Evolutionary conservation across 2,113 vertebrate genomes (phyloP).

Genomic region (Neopipo cinnamomea): DNA sequence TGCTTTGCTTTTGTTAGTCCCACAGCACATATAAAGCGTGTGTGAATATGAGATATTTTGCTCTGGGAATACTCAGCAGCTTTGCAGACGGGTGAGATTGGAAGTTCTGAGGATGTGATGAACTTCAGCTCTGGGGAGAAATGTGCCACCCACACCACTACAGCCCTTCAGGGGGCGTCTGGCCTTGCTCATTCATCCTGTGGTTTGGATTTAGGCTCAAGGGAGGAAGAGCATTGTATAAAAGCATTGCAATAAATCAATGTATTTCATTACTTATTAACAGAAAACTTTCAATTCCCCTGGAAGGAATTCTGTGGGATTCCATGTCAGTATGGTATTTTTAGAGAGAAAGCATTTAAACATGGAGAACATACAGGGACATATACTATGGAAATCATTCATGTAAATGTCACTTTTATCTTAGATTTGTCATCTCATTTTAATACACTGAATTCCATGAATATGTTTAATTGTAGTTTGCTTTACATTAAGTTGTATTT

Average conservation of each 20-base stretch:
- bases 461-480: background rate
- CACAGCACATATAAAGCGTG: background rate
- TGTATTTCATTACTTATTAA: constrained; percentile 52
- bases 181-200: background rate
- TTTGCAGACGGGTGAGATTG: background rate
- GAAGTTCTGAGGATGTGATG: background rate
- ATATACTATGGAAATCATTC: constrained; percentile 3
- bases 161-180: background rate
- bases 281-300: constrained; percentile 33
- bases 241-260: constrained; percentile 29
- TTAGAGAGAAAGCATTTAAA: background rate
- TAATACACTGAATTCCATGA: background rate
- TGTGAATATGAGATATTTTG: background rate
- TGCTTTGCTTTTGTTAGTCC: background rate
- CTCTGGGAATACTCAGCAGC: background rate
- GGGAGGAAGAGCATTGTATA: background rate
- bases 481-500: background rate
- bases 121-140: background rate
- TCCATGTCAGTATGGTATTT: background rate
- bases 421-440: constrained; percentile 23
- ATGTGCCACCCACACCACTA: background rate
- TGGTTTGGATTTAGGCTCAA: constrained; percentile 10
- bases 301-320: constrained; percentile 14
- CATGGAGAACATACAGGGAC: constrained; percentile 12
- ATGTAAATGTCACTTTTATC: constrained; percentile 27